These are phyloP conservation scores for Ecdyonurus torrentis DNA, from an alignment of 2,888 invertebrate species.

Conservation along the genomic window DNA sequence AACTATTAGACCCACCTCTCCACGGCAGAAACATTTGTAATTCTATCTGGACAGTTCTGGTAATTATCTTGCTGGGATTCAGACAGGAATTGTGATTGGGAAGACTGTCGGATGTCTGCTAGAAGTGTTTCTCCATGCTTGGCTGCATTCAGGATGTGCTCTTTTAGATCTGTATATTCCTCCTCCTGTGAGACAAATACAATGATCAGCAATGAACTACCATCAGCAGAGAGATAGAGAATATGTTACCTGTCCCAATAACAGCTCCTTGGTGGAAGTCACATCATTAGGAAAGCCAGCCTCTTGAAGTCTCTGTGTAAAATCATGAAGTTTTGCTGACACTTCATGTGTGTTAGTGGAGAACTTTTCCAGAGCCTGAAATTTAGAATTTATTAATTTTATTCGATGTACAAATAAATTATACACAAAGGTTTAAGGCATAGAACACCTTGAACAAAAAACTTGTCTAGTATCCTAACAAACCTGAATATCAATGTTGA, in stretches of 20 bases:
- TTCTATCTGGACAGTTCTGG: slow-evolving; percentile 22
- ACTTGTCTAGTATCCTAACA: too few relatives aligned
- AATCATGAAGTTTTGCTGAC: slow-evolving; percentile 67
- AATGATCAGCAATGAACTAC: background rate
- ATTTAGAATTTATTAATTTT: too few relatives aligned
- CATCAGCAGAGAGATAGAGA: background rate
- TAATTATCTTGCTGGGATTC: slow-evolving; percentile 17
- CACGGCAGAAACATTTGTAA: slow-evolving; percentile 70
- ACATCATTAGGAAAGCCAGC: slow-evolving; percentile 89
- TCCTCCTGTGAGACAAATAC: slow-evolving; percentile 23
- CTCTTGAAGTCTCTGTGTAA: slow-evolving; percentile 77
- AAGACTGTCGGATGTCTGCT: slow-evolving; percentile 28
- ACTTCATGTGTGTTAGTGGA: slow-evolving; percentile 82
- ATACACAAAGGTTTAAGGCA: too few relatives aligned
- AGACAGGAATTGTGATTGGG: slow-evolving; percentile 10
- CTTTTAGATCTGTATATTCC: slow-evolving; percentile 52
- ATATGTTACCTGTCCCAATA: slow-evolving; percentile 59
- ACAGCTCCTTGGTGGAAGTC: slow-evolving; percentile 68
- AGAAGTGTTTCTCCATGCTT: slow-evolving; percentile 78
- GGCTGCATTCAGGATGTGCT: slow-evolving; percentile 72
- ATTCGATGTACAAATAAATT: too few relatives aligned
- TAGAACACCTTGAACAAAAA: too few relatives aligned
- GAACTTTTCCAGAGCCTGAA: slow-evolving; percentile 86
- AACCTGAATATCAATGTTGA: too few relatives aligned
- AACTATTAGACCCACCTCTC: slow-evolving; percentile 48